Conservation (phyloP, 2,797 vertebrate species). For the Pseudotriccus pelzelni region DNA sequence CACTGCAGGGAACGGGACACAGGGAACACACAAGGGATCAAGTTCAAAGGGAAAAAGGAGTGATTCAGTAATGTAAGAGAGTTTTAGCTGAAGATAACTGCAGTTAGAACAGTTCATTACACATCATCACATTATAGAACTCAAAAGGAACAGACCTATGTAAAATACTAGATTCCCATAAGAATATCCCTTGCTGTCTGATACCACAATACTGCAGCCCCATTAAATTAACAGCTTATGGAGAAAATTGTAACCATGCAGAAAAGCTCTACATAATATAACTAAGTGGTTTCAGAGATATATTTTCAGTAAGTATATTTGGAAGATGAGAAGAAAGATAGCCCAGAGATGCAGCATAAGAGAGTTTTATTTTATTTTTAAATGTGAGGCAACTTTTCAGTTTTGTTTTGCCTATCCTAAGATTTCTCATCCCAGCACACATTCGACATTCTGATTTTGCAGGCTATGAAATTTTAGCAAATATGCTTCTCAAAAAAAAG, state of each 20-base stretch:
- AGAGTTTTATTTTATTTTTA: background rate
- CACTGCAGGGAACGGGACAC: conserved; percentile 75
- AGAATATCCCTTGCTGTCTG: background rate
- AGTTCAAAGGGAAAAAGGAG: conserved; percentile 74
- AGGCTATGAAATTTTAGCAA: background rate
- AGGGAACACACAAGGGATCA: conserved; percentile 69
- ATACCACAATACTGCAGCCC: background rate
- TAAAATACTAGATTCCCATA: background rate
- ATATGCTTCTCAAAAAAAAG: background rate
- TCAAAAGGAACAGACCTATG: background rate
- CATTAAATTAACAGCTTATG: background rate
- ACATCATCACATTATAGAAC: background rate
- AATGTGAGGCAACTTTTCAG: background rate
- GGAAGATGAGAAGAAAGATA: background rate
- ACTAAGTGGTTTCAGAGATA: background rate
- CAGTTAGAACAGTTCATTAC: conserved; percentile 50
- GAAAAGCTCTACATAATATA: background rate
- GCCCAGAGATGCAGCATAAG: background rate
- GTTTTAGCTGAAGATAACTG: conserved; percentile 59
- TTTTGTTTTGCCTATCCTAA: background rate
- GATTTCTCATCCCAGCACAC: background rate
- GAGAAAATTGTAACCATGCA: background rate
- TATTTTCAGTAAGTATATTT: background rate
- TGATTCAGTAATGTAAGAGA: conserved; percentile 64
- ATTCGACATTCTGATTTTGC: background rate